Evolutionary conservation across 92 coral and sea anemone species (phyloP).

Genomic region (Paramuricea clavata): DNA sequence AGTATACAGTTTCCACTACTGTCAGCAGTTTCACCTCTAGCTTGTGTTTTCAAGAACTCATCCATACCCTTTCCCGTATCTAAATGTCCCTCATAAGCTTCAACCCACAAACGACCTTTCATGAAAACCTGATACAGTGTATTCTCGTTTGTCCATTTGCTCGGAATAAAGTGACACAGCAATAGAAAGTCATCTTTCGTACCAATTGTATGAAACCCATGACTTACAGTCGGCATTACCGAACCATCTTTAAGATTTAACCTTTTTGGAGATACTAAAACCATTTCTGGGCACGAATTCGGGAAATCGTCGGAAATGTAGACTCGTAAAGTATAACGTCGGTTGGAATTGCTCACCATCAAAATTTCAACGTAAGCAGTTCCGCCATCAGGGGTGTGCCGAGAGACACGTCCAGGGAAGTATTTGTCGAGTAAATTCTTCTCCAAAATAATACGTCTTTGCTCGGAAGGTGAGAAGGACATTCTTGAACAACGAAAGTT

Average conservation of each 20-base stretch:
- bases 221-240: neutral
- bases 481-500: conserved; percentile 26
- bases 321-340: conserved; percentile 26
- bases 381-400: conserved; percentile 64
- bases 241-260: conserved; percentile 18
- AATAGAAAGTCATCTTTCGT: conserved; percentile 25
- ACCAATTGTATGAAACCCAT: conserved; percentile 14
- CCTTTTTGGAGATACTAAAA: conserved; percentile 16
- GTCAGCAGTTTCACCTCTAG: neutral
- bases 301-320: conserved; percentile 57
- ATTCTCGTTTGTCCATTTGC: conserved; percentile 39
- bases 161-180: conserved; percentile 48
- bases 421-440: conserved; percentile 67
- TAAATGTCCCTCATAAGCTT: conserved; percentile 59
- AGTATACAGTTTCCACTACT: neutral
- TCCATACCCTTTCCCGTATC: conserved; percentile 44
- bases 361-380: conserved; percentile 60
- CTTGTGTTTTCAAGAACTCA: conserved; percentile 36
- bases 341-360: conserved; percentile 30
- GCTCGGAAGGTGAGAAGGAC: conserved; percentile 76
- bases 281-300: conserved; percentile 57
- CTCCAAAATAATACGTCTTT: conserved; percentile 70
- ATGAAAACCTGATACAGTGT: conserved; percentile 60
- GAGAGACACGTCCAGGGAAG: conserved; percentile 64
- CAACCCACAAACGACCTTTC: conserved; percentile 63